phyloP scores from a whole-genome alignment of 2,888 invertebrate species.

The Drosophila vallismaia region DNA sequence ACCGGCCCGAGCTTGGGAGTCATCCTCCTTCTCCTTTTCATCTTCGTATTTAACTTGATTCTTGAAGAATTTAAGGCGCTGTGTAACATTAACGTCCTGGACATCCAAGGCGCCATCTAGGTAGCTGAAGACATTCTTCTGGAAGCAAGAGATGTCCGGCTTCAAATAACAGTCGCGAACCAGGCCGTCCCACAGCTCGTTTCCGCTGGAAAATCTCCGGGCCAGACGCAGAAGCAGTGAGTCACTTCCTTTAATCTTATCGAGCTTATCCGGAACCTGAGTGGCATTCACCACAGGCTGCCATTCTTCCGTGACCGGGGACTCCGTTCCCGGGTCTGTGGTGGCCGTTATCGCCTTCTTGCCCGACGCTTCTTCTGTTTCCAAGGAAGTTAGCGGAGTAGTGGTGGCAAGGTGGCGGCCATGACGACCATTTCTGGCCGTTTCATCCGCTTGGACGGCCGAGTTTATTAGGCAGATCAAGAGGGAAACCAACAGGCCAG shows the following conservation, averaged over 20 bases:
- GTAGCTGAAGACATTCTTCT: conserved; percentile 90
- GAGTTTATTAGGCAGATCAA: conserved; percentile 46
- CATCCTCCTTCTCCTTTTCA: conserved; percentile 46
- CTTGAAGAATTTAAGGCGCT: conserved; percentile 87
- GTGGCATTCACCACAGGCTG: conserved; percentile 56
- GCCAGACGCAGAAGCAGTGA: conserved; percentile 75
- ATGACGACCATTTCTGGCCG: conserved; percentile 33
- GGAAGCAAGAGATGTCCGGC: conserved; percentile 90
- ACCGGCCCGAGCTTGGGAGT: conserved; percentile 57
- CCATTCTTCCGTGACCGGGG: conserved; percentile 58
- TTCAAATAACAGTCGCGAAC: conserved; percentile 88
- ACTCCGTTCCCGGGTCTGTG: conserved; percentile 19
- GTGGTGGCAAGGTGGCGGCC: conserved; percentile 49
- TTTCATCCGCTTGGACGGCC: conserved; percentile 52
- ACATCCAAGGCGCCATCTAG: conserved; percentile 88
- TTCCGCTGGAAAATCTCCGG: conserved; percentile 85
- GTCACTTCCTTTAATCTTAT: conserved; percentile 55
- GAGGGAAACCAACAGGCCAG: conserved; percentile 33
- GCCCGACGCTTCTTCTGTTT: conserved; percentile 18
- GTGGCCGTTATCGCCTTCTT: conserved; percentile 2
- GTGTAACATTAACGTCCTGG: conserved; percentile 88
- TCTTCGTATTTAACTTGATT: conserved; percentile 86
- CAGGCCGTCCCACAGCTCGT: conserved; percentile 90
- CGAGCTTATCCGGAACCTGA: conserved; percentile 12
- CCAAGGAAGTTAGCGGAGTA: conserved; percentile 48